phyloP scores from a whole-genome alignment of 2,113 vertebrate genomes.

The Leptodactylus fuscus region DNA sequence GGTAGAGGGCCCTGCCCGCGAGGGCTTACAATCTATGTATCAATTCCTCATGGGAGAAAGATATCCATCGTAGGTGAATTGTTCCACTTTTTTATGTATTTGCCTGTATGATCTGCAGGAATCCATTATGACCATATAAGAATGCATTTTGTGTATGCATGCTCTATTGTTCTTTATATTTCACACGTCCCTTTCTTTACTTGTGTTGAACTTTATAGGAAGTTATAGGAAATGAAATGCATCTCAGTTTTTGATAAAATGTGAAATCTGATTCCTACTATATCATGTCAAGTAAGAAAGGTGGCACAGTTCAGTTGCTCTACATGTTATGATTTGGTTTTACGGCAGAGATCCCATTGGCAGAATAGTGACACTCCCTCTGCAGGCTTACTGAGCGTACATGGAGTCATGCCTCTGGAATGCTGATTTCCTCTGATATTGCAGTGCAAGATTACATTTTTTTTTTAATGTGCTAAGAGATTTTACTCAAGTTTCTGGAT shows the following conservation, averaged over 20 bases:
- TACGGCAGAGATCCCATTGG: constrained; percentile 29
- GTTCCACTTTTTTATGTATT: no score
- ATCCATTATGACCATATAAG: neutral
- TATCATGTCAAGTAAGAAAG: constrained; percentile 19
- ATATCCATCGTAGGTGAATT: no score
- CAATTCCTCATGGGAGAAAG: no score
- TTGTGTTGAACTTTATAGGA: neutral
- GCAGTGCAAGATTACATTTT: constrained; percentile 27
- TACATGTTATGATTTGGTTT: constrained; percentile 30
- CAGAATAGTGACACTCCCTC: constrained; percentile 25
- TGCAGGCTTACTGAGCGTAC: constrained; percentile 13
- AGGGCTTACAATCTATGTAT: no score
- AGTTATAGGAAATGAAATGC: neutral
- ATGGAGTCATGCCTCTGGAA: constrained; percentile 51
- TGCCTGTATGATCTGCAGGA: neutral
- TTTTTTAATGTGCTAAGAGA: constrained; percentile 15
- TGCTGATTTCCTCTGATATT: constrained; percentile 45
- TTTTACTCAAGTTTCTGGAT: constrained; percentile 15
- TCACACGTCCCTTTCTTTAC: neutral
- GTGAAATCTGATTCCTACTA: neutral
- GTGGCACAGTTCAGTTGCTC: constrained; percentile 30
- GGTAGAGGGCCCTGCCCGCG: no score
- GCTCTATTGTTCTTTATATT: neutral
- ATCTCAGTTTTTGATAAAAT: neutral
- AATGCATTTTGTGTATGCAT: neutral